phyloP scores from a whole-genome alignment of 2,888 invertebrate genomes.

The Sesia bembeciformis region DNA sequence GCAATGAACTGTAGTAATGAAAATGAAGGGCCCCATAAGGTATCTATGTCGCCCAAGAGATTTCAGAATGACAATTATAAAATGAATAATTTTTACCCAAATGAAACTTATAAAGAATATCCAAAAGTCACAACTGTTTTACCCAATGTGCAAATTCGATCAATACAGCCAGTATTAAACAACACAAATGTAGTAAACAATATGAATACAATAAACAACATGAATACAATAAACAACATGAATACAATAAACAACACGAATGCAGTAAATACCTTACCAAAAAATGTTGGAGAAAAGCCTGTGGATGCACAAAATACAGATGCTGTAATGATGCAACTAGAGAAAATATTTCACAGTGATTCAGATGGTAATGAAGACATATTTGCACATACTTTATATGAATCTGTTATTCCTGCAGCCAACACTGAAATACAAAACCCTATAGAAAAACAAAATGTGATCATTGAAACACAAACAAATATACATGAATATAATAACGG shows the following conservation, averaged over 20 bases:
- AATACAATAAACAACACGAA: too few relatives aligned
- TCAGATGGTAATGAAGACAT: conserved; percentile 58
- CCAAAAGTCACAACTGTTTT: too few relatives aligned
- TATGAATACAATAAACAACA: too few relatives aligned
- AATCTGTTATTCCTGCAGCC: conserved; percentile 4
- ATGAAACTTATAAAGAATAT: too few relatives aligned
- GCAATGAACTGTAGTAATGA: conserved; percentile 34
- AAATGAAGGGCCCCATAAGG: conserved; percentile 32
- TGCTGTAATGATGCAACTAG: conserved; percentile 37
- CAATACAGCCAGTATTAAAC: too few relatives aligned
- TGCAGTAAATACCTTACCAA: too few relatives aligned
- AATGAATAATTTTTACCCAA: too few relatives aligned
- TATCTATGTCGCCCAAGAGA: conserved; percentile 15
- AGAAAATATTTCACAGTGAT: conserved; percentile 57
- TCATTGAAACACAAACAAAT: neutral
- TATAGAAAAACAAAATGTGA: conserved; percentile 13
- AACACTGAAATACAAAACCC: conserved; percentile 8
- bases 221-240: too few relatives aligned
- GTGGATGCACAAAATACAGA: neutral
- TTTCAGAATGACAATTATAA: too few relatives aligned
- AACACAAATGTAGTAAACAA: too few relatives aligned
- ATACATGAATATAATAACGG: neutral
- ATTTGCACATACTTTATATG: conserved; percentile 45
- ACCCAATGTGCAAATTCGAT: too few relatives aligned
- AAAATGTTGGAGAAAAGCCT: too few relatives aligned